Evolutionary conservation across 2,113 vertebrate genomes (phyloP), one percentile per base, ranked within the genome.

Genomic region (Rhea pennata): DNA sequence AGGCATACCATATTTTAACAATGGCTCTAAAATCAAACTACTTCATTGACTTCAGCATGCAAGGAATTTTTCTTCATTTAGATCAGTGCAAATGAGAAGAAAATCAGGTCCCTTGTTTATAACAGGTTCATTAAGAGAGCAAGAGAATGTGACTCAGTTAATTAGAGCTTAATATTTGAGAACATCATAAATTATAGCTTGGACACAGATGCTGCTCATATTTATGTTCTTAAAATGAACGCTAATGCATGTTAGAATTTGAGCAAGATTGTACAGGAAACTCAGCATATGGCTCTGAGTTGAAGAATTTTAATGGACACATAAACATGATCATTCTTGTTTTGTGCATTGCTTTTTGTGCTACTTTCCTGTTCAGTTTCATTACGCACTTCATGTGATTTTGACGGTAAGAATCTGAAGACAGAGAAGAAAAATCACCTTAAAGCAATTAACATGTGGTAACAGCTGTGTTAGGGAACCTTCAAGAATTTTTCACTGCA

Each of bases 251-350:
- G 69, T 81, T 95, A 95, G 78, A 92, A 91, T 95, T 91, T 84
- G 75, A 92, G 82, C 92, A 84, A 94, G 90, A 95, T 88, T 84
- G 82, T 95, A 94, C 95, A 94, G 73, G 91, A 96, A 92, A 86
- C 77, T 88, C 79, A 92, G 74, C 82, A 84, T 96, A 91, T 78
- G 83, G 89, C 76, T 92, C 90, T 89, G 73, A 76, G 54, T 94
- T 89, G 77, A 93, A 92, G 89, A 93, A 90, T 93, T 95, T 95
- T 95, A 97, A 97, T 93, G 78, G 91, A 89, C 91, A 70, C 31
- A 91, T 91, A 93, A 97, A 95, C 96, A 88, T 91, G 92, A 93
- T 94, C n/a, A 29, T 94, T 95, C 94, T 95, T 92, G 94, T 72
- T 95, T 88, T 61, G 39, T 93, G 83, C 66, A 89, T 0, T 77